Evolutionary conservation across 92 coral and sea anemone genomes (phyloP).

Genomic region (Pocillopora meandrina): DNA sequence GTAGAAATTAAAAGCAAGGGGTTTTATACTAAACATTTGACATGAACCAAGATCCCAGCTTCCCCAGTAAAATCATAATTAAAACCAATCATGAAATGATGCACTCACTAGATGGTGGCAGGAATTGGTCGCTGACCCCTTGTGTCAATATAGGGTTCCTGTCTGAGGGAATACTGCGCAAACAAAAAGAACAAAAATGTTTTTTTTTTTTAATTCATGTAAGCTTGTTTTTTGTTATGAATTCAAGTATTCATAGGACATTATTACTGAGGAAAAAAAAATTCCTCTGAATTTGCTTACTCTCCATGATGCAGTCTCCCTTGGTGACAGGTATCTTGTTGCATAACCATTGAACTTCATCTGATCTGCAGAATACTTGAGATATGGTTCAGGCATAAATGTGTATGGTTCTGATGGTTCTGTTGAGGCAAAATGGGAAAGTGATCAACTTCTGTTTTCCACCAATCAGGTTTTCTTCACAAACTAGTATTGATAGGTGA

Average conservation of each 20-base stretch:
- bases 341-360: slow-evolving; percentile 80
- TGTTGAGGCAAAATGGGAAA: background rate
- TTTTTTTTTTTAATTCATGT: background rate
- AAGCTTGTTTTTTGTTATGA: no score
- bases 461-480: no score
- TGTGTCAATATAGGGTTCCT: slow-evolving; percentile 83
- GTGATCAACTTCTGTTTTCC: no score
- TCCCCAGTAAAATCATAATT: no score
- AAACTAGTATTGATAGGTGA: no score
- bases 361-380: slow-evolving; percentile 68
- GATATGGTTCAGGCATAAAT: slow-evolving; percentile 80
- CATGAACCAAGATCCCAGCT: no score
- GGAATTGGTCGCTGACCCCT: slow-evolving; percentile 97
- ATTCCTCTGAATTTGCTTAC: slow-evolving; percentile 36
- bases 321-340: slow-evolving; percentile 77
- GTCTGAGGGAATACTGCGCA: slow-evolving; percentile 77
- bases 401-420: slow-evolving; percentile 78
- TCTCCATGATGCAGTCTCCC: slow-evolving; percentile 86
- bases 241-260: no score
- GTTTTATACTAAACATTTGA: no score
- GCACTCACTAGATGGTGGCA: slow-evolving; percentile 92
- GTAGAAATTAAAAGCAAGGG: no score
- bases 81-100: background rate
- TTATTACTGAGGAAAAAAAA: background rate
- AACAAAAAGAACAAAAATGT: background rate